Base-by-base conservation (phyloP, 2,888 invertebrate species). In the Ophion ventricosus region DNA sequence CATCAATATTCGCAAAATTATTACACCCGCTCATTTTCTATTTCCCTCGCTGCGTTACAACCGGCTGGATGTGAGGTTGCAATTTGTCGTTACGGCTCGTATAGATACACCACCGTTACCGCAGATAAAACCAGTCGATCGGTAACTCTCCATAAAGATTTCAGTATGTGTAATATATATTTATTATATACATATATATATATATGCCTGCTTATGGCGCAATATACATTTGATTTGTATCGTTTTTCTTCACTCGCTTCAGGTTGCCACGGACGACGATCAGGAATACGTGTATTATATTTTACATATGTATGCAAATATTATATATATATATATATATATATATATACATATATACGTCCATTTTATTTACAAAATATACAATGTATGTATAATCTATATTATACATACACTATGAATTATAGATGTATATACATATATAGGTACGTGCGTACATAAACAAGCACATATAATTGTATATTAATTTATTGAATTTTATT, bases 41-140 rank as follows among this genome's bases (percentile, higher is more conserved):
- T 57, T 57, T 67, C 40, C 49, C 56, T 54, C n/a, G n/a, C 54
- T 56, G 35, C 26, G 54, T 40, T 57, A 56, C 74, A 70, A 56
- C 66, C 2, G 26, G 29, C 63, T 43, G n/a, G 29, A 69, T 78
- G 49, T 26, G 70, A 49, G 59, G 63, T 80, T 77, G 56, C 80
- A 83, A 83, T 80, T 83, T 83, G 80, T 83, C 83, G 80, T 80
- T 76, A 49, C 2, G 56, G 17, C 43, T 49, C 67, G 67, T 76
- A 64, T 59, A 64, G 35, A 49, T 49, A 49, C 49, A 49, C 49
- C 64, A n/a, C 57, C 73, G 67, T 63, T 63, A 69, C 67, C 80
- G 63, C 43, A 43, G 77, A 80, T 84, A 77, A 80, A 83, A 83
- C 80, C 66, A 83, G 75, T 70, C 83, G 59, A 76, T 80, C 54